Base-by-base conservation (phyloP, 2,797 vertebrate genomes). In the Pseudochromis fuscus region DNA sequence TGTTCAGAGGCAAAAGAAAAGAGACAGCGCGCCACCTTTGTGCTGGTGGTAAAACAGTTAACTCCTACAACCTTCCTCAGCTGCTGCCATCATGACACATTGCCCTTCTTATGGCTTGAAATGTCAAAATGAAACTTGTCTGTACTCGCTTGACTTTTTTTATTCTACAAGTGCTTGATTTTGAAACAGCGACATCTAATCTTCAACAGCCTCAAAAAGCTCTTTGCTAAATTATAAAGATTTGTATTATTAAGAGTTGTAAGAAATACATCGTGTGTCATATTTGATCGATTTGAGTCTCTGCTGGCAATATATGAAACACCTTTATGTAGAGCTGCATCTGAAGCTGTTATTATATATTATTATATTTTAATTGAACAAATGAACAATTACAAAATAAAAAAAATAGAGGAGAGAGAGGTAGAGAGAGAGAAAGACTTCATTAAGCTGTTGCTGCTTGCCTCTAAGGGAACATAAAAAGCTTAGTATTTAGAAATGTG, bases 91-190 rank as follows among this genome's bases (percentile, higher is more conserved):
- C 24, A 11, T 33, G 1, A 37, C 8, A 31, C 28, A 16, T 31
- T 58, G 3, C 23, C 51, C 49, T 65, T 62, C 25, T 44, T 65
- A n/a, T n/a, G n/a, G n/a, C 52, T 62, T 67, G 18, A 28, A 2
- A 65, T 65, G 60, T n/a, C 33, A 30, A 16, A 5, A 40, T 44
- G 15, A 61, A 70, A 60, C 58, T 35, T 56, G 35, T 51, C 48
- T 67, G 62, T 60, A 46, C 19, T 69, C n/a, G 42, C 46, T 46
- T 55, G 63, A 53, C 64, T n/a, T n/a, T n/a, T n/a, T n/a, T n/a
- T n/a, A 51, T 73, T 66, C 23, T 69, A 65, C 25, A 59, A 25
- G 42, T 45, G 57, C 75, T 83, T 62, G 49, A 77, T 81, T 75
- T 30, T 0, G 5, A 68, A 61, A 21, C 35, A 35, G 52, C 42